Conservation (phyloP, 2,888 invertebrate genomes). For the Leptothorax acervorum region DNA sequence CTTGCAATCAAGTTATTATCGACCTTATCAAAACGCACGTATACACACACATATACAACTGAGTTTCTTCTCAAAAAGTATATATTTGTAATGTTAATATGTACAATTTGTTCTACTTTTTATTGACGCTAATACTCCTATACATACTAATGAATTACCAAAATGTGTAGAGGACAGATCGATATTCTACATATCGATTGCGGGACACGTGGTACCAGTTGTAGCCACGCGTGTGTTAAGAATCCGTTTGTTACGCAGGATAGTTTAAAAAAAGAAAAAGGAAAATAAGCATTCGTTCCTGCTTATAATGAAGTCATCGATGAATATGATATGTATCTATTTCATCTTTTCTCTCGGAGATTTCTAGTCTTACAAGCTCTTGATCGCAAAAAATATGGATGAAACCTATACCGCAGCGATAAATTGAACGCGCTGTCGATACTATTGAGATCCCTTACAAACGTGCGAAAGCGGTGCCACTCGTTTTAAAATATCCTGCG, state of each 20-base stretch:
- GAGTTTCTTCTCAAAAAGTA: conserved; percentile 37
- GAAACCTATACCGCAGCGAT: conserved; percentile 2
- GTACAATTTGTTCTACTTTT: conserved; percentile 33
- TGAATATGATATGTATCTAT: conserved; percentile 45
- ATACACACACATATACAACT: conserved; percentile 9
- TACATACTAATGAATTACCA: conserved; percentile 29
- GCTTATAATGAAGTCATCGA: not conserved
- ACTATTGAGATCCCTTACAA: not conserved
- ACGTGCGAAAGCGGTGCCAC: not conserved
- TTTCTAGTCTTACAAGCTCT: not conserved
- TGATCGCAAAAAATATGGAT: not conserved
- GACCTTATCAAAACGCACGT: conserved; percentile 27
- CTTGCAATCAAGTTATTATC: not conserved
- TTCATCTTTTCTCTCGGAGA: not conserved
- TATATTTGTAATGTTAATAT: conserved; percentile 48
- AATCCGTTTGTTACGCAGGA: conserved; percentile 32
- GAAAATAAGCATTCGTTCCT: not conserved
- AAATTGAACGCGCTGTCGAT: conserved; percentile 17
- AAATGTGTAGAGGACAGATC: conserved; percentile 44
- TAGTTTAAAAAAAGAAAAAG: conserved; percentile 9
- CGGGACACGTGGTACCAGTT: not conserved
- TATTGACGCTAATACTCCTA: conserved; percentile 14
- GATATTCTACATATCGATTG: not conserved
- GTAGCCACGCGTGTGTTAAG: conserved; percentile 2
- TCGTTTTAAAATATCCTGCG: conserved; percentile 42